Conservation (phyloP, 2,888 invertebrate species). For the Lepeophtheirus nordmannii region DNA sequence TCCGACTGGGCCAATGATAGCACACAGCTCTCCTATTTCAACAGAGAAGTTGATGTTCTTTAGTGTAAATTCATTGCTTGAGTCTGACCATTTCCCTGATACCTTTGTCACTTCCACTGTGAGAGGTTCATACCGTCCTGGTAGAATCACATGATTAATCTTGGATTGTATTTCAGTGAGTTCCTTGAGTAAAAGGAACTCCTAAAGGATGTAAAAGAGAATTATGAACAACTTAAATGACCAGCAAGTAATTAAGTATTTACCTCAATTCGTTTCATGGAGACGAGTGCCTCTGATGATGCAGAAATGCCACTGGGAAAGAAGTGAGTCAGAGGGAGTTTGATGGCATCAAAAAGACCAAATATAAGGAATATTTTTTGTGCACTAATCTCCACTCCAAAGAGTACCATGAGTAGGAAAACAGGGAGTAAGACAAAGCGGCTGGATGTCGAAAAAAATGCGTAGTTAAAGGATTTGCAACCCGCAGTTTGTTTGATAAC, state of each 20-base stretch:
- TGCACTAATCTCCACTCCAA: conserved; percentile 21
- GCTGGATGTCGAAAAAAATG: conserved; percentile 54
- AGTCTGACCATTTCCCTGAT: conserved; percentile 8
- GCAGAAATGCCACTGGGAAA: conserved; percentile 70
- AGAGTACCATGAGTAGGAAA: conserved; percentile 49
- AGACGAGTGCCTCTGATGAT: conserved; percentile 60
- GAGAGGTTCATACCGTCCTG: background rate
- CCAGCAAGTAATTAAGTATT: background rate
- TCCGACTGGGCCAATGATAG: conserved; percentile 59
- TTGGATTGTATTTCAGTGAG: background rate
- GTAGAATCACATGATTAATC: background rate
- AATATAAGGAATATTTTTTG: conserved; percentile 60
- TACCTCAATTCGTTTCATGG: conserved; percentile 51
- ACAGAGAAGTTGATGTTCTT: conserved; percentile 11
- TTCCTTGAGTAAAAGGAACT: conserved; percentile 35
- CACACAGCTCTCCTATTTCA: conserved; percentile 42
- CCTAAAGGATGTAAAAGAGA: conserved; percentile 22
- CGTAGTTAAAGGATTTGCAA: conserved; percentile 45
- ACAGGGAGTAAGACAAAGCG: conserved; percentile 67
- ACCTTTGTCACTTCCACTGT: conserved; percentile 5
- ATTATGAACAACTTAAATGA: background rate
- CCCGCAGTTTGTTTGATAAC: conserved; percentile 49
- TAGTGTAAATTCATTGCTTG: background rate
- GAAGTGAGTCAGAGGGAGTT: conserved; percentile 70
- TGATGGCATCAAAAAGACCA: conserved; percentile 71